These are phyloP conservation scores for Plutella xylostella DNA, from an alignment of 2,888 invertebrate genomes.

Conservation along the genomic window DNA sequence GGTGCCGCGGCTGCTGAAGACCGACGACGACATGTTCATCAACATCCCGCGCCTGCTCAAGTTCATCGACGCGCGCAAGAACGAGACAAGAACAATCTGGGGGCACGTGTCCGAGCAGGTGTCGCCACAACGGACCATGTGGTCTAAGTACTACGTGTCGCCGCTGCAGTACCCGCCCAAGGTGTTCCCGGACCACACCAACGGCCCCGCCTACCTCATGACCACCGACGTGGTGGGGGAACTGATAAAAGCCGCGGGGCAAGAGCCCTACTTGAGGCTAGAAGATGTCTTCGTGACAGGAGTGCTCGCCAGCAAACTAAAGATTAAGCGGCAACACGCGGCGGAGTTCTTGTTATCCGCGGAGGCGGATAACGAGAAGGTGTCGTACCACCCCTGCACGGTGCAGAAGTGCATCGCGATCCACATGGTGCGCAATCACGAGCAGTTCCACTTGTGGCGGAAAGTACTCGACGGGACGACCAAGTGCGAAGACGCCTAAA, in stretches of 20 bases:
- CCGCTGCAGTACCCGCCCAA: constrained; percentile 77
- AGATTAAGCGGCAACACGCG: constrained; percentile 77
- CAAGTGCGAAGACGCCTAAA: no score
- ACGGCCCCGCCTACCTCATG: constrained; percentile 91
- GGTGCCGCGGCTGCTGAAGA: constrained; percentile 82
- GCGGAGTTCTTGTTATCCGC: constrained; percentile 85
- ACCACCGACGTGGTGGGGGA: constrained; percentile 79
- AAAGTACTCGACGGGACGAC: no score
- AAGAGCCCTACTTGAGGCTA: constrained; percentile 78
- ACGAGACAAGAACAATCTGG: constrained; percentile 79
- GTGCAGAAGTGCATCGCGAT: no score
- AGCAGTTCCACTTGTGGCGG: no score
- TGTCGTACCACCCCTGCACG: no score
- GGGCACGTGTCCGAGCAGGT: constrained; percentile 86
- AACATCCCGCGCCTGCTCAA: constrained; percentile 79
- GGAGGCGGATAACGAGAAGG: no score
- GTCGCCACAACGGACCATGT: constrained; percentile 86
- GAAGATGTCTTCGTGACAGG: constrained; percentile 95
- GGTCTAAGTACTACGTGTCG: constrained; percentile 91
- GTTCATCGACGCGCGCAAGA: constrained; percentile 72
- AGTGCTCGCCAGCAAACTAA: constrained; percentile 81
- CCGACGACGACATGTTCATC: constrained; percentile 92
- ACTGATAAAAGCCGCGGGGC: constrained; percentile 76
- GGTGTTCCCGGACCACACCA: constrained; percentile 91
- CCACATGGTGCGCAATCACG: no score